phyloP scores from a whole-genome alignment of 2,113 vertebrate species.

The Phrynosoma platyrhinos region DNA sequence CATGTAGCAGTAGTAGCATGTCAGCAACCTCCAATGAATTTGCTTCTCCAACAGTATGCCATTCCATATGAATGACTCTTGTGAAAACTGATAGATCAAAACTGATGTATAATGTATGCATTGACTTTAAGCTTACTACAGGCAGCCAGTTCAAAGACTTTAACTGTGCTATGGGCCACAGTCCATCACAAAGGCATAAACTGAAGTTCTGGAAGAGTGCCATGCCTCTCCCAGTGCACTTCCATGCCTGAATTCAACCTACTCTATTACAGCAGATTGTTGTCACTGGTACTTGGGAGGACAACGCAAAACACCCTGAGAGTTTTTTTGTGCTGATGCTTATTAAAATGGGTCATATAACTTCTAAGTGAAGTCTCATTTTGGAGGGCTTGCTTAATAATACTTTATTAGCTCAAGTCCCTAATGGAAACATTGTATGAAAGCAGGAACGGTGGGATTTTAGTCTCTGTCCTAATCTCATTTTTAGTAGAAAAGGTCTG shows the following conservation, averaged over 20 bases:
- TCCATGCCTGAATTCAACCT: background rate
- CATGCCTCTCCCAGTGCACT: background rate
- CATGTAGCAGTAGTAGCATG: background rate
- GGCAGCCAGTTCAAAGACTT: background rate
- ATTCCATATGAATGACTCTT: background rate
- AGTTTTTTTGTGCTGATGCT: background rate
- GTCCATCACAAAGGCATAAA: background rate
- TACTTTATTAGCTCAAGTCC: conserved; percentile 48
- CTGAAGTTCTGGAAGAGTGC: background rate
- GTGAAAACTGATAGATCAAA: background rate
- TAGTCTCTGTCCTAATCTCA: conserved; percentile 28
- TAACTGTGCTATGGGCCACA: background rate
- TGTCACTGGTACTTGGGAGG: background rate
- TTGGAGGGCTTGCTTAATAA: conserved; percentile 26
- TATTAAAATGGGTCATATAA: conserved; percentile 26
- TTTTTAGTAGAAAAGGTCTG: conserved; percentile 45
- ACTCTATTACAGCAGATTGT: background rate
- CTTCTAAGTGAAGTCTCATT: background rate
- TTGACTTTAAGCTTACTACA: background rate
- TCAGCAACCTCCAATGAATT: background rate
- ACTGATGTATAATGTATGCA: background rate
- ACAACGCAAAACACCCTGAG: background rate
- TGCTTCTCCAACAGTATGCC: background rate
- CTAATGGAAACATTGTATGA: conserved; percentile 46
- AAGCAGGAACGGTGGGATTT: conserved; percentile 48